Evolutionary conservation across 1,140 invertebrate species (phyloP).

Genomic region (Heliothis virescens): DNA sequence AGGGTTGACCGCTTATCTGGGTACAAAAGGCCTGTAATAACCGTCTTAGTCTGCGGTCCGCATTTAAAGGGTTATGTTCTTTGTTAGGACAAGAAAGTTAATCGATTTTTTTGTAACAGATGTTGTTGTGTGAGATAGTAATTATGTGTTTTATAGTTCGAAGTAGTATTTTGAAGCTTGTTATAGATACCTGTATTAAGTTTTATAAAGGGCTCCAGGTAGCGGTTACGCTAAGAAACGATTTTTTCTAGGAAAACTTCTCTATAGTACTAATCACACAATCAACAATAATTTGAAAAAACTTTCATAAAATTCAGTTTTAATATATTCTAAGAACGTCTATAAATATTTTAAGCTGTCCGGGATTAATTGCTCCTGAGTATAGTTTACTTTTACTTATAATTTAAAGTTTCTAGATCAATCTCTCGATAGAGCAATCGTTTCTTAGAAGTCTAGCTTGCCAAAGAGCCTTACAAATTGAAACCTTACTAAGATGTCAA

Average conservation of each 20-base stretch:
- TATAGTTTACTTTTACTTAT: neutral
- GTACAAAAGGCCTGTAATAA: slow-evolving; percentile 66
- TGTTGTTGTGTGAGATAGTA: slow-evolving; percentile 54
- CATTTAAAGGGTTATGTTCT: slow-evolving; percentile 63
- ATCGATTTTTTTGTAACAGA: slow-evolving; percentile 56
- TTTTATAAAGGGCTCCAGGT: neutral
- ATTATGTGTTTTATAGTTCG: neutral
- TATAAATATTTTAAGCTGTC: no score
- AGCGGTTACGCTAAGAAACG: neutral
- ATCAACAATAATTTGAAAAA: no score
- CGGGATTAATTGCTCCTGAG: neutral
- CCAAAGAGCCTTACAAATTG: neutral
- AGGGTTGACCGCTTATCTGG: slow-evolving; percentile 79
- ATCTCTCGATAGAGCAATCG: neutral
- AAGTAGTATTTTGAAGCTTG: slow-evolving; percentile 33
- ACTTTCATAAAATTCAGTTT: no score
- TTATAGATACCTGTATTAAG: slow-evolving; percentile 22
- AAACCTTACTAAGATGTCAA: neutral
- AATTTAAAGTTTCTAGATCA: neutral
- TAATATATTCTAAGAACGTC: no score
- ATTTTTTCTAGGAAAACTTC: no score
- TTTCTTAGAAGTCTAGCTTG: slow-evolving; percentile 12
- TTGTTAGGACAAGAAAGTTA: slow-evolving; percentile 67
- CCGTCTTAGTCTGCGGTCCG: slow-evolving; percentile 56
- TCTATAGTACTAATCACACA: no score